Conservation (phyloP, 2,113 vertebrate genomes). For the Pleuronectes platessa region DNA sequence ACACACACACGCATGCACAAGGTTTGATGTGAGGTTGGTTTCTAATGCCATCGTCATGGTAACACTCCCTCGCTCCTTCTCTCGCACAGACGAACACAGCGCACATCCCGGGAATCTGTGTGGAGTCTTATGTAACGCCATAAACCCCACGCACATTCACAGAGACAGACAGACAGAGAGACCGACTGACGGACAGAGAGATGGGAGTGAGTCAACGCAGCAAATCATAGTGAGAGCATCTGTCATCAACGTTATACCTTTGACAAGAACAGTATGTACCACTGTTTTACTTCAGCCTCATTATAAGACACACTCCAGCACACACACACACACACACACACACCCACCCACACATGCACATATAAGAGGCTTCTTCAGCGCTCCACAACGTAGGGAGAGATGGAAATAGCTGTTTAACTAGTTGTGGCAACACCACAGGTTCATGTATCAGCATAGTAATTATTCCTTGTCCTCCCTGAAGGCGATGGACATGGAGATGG, state of each 20-base stretch:
- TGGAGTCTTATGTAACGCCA: constrained; percentile 77
- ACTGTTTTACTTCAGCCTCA: constrained; percentile 56
- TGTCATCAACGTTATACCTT: constrained; percentile 68
- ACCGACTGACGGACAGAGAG: constrained; percentile 28
- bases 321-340: background rate
- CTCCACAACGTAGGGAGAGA: constrained; percentile 30
- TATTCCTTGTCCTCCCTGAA: constrained; percentile 55
- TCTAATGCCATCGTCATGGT: constrained; percentile 82
- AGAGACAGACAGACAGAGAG: constrained; percentile 49
- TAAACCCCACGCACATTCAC: constrained; percentile 54
- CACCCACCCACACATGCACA: background rate
- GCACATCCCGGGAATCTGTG: constrained; percentile 69
- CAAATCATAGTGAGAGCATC: constrained; percentile 70
- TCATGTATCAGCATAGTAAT: constrained; percentile 74
- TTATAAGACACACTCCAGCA: constrained; percentile 44
- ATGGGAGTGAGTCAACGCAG: constrained; percentile 66
- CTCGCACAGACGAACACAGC: constrained; percentile 65
- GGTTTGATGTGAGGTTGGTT: constrained; percentile 72
- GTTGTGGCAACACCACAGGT: constrained; percentile 67
- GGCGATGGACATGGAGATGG: constrained; percentile 45
- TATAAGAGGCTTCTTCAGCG: constrained; percentile 32
- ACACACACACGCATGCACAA: constrained; percentile 15
- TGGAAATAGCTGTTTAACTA: constrained; percentile 66
- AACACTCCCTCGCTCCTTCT: constrained; percentile 74
- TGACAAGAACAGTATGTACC: constrained; percentile 71